Percentiles rank a stretch among this genome's conserved stretches.
Evolutionary conservation across 2,888 invertebrate species (phyloP).

Genomic region (Cistogaster globosa): DNA sequence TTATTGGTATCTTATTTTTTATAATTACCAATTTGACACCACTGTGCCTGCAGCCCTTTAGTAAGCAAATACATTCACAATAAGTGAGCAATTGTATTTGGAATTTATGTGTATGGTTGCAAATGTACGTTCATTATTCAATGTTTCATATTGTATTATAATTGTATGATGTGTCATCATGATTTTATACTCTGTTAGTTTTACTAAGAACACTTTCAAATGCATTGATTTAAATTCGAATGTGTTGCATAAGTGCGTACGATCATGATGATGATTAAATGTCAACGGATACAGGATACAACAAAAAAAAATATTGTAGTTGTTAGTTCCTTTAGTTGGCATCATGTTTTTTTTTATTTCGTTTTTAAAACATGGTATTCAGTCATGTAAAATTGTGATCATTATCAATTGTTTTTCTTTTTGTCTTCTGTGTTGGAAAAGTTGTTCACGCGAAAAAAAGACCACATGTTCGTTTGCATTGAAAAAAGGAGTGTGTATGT

Average conservation of each 20-base stretch:
- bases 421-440: not conserved
- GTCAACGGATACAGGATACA: slow-evolving; percentile 63
- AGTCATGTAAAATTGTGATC: slow-evolving; percentile 26
- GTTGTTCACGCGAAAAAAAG: not conserved
- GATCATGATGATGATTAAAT: slow-evolving; percentile 54
- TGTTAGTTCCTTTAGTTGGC: slow-evolving; percentile 49
- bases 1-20: no score
- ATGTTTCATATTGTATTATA: slow-evolving; percentile 42
- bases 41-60: no score
- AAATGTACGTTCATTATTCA: not conserved
- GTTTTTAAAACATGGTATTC: slow-evolving; percentile 12
- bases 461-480: not conserved
- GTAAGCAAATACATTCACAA: no score
- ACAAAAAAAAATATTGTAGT: slow-evolving; percentile 29
- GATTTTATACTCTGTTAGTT: slow-evolving; percentile 50
- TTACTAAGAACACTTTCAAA: slow-evolving; percentile 9
- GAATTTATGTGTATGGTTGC: no score
- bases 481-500: slow-evolving; percentile 21
- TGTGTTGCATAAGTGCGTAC: slow-evolving; percentile 5
- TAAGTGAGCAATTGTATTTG: no score
- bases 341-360: slow-evolving; percentile 5
- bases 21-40: no score
- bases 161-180: slow-evolving; percentile 57
- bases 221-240: not conserved
- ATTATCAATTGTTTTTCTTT: slow-evolving; percentile 23